Conservation (phyloP, 2,888 invertebrate species). For the Lasiommata megera region DNA sequence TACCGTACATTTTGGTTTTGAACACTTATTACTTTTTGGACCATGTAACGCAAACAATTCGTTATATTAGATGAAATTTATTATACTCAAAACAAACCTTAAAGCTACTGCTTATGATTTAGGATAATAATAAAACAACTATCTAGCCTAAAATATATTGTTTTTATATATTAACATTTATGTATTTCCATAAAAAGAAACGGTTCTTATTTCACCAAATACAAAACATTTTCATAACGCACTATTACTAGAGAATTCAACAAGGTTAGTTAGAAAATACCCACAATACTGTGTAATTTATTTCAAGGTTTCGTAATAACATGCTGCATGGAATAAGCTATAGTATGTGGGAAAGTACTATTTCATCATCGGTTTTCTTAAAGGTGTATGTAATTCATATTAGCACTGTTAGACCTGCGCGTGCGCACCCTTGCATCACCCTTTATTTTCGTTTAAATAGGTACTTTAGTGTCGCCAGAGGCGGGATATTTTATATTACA, state of each 20-base stretch:
- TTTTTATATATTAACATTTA: no score
- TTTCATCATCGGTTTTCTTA: constrained; percentile 3
- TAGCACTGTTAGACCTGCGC: background rate
- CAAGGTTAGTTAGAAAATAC: no score
- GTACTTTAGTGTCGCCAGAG: background rate
- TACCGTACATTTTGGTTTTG: constrained; percentile 43
- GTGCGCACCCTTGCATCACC: background rate
- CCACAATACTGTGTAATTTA: no score
- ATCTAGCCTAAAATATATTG: no score
- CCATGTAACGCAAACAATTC: constrained; percentile 17
- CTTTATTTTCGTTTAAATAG: background rate
- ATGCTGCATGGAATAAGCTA: background rate
- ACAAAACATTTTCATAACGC: no score
- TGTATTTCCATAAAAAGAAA: no score
- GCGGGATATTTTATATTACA: background rate
- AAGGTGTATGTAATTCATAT: constrained; percentile 8
- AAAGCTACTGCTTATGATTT: no score
- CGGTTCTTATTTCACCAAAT: no score
- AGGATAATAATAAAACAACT: no score
- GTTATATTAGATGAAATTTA: background rate
- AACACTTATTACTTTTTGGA: constrained; percentile 41
- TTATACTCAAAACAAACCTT: no score
- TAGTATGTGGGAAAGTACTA: constrained; percentile 4
- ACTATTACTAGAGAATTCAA: no score
- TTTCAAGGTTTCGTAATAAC: no score